Conservation (phyloP, 2,888 invertebrate genomes). For the Euplagia quadripunctaria region DNA sequence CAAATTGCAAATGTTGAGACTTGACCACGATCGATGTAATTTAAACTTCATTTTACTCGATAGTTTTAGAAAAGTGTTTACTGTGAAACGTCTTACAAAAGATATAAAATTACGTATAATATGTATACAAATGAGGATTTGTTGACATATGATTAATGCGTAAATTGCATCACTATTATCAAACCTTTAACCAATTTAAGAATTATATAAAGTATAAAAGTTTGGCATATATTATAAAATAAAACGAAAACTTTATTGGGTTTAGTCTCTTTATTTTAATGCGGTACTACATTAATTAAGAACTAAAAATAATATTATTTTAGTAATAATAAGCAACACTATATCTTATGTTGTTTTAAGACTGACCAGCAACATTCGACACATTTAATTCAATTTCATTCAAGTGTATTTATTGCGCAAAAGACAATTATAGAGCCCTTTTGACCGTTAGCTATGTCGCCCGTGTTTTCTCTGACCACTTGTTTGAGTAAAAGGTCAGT, state of each 20-base stretch:
- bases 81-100: too few relatives aligned
- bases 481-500: slow-evolving; percentile 65
- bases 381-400: slow-evolving; percentile 37
- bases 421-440: slow-evolving; percentile 24
- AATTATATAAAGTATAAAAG: too few relatives aligned
- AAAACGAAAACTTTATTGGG: too few relatives aligned
- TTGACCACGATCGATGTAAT: too few relatives aligned
- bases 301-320: not conserved
- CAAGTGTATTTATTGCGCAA: slow-evolving; percentile 41
- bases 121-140: too few relatives aligned
- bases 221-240: too few relatives aligned
- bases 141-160: too few relatives aligned
- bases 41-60: too few relatives aligned
- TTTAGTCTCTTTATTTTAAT: not conserved
- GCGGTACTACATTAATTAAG: not conserved
- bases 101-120: too few relatives aligned
- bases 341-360: slow-evolving; percentile 31
- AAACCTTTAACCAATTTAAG: too few relatives aligned
- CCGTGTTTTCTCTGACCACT: slow-evolving; percentile 69
- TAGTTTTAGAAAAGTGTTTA: too few relatives aligned
- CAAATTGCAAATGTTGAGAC: not conserved
- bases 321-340: not conserved
- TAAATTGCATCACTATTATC: too few relatives aligned
- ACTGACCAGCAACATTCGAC: slow-evolving; percentile 38
- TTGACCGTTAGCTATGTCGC: slow-evolving; percentile 23